These are phyloP conservation scores for Diuraphis noxia DNA, from an alignment of 1,140 invertebrate species.

Conservation along the genomic window DNA sequence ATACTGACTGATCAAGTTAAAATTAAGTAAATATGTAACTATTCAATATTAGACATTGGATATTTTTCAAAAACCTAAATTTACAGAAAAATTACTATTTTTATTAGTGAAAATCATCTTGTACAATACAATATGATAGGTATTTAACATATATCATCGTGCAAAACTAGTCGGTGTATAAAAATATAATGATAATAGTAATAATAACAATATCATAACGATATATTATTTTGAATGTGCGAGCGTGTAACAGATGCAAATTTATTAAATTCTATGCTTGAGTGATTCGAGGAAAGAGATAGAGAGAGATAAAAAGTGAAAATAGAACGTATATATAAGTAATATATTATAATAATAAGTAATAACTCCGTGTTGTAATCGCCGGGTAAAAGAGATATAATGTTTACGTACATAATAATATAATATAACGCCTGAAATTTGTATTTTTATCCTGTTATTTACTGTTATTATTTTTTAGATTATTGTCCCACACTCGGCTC, in stretches of 20 bases:
- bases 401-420: background rate
- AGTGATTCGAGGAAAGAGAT: background rate
- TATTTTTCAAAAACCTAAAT: background rate
- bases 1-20: background rate
- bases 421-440: background rate
- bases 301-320: background rate
- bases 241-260: constrained; percentile 13
- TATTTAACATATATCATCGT: background rate
- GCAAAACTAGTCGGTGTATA: background rate
- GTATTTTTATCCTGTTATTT: background rate
- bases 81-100: background rate
- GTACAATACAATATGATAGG: background rate
- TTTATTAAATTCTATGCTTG: background rate
- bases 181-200: background rate
- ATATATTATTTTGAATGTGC: background rate
- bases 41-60: too few species aligned
- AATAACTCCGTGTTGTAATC: background rate
- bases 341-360: background rate
- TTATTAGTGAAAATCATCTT: background rate
- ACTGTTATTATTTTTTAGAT: background rate
- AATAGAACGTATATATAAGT: too few species aligned
- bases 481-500: background rate
- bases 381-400: background rate
- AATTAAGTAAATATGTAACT: too few species aligned
- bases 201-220: background rate